These are phyloP conservation scores for Spheniscus mendiculus DNA, from an alignment of 2,113 vertebrate species.

Conservation along the genomic window DNA sequence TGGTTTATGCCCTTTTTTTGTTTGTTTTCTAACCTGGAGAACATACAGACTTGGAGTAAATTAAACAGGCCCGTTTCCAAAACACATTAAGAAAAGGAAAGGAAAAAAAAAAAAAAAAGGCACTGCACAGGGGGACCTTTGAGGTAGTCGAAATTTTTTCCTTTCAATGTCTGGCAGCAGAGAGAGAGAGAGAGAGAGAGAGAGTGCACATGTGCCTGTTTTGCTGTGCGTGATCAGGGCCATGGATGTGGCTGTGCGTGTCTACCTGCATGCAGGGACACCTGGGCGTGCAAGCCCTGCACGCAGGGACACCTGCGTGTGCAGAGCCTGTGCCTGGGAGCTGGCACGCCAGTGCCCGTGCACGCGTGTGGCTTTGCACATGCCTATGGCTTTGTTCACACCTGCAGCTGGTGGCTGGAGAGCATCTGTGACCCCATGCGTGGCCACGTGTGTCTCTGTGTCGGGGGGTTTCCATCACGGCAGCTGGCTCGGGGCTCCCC, in stretches of 20 bases:
- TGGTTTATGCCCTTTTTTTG: not conserved
- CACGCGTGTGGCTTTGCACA: not conserved
- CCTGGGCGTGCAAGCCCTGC: not conserved
- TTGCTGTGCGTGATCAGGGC: fast-evolving
- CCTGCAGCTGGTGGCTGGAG: not conserved
- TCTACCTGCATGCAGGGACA: fast-evolving
- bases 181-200: not conserved
- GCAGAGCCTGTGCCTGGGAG: not conserved
- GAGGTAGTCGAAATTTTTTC: slow-evolving; percentile 67
- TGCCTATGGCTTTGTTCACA: not conserved
- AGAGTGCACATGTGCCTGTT: fast-evolving
- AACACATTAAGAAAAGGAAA: not conserved
- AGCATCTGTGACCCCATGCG: fast-evolving
- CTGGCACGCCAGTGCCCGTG: fast-evolving
- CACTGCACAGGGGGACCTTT: slow-evolving; percentile 53
- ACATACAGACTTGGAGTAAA: not conserved
- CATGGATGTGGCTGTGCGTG: not conserved
- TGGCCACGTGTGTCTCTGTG: not conserved
- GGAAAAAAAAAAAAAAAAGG: not conserved
- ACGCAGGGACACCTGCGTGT: too few species aligned
- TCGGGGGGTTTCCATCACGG: not conserved
- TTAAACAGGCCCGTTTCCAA: not conserved
- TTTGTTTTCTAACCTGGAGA: slow-evolving; percentile 28
- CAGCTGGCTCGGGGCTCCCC: not conserved
- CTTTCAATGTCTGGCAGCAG: slow-evolving; percentile 41